Percentiles rank a stretch among this genome's conserved stretches.
These are phyloP conservation scores for Epinephelus malabaricus DNA, from an alignment of 2,797 vertebrate genomes.

Conservation along the genomic window DNA sequence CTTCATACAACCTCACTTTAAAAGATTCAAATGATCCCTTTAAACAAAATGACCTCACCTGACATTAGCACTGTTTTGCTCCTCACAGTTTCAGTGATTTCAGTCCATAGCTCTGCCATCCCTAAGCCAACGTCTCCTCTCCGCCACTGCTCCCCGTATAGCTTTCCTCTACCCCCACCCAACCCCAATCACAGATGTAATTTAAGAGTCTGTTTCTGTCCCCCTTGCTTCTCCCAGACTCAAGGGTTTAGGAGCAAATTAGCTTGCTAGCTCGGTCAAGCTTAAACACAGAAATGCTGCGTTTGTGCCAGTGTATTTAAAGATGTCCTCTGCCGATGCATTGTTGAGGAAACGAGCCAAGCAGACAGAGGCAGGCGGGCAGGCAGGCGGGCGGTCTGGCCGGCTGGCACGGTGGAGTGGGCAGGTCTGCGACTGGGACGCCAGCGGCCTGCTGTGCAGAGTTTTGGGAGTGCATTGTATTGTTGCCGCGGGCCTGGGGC, in stretches of 20 bases:
- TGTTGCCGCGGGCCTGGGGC: slow-evolving; percentile 50
- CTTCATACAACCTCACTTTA: too few relatives aligned
- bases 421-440: slow-evolving; percentile 53
- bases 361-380: slow-evolving; percentile 45
- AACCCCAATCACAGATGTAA: slow-evolving; percentile 80
- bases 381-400: slow-evolving; percentile 13
- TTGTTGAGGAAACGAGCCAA: slow-evolving; percentile 63
- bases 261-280: slow-evolving; percentile 85
- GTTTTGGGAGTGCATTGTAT: slow-evolving; percentile 65
- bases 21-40: neutral
- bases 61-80: slow-evolving; percentile 47
- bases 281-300: slow-evolving; percentile 86
- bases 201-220: slow-evolving; percentile 81
- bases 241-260: slow-evolving; percentile 87
- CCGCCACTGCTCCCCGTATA: slow-evolving; percentile 33
- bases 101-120: slow-evolving; percentile 15
- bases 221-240: slow-evolving; percentile 81
- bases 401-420: slow-evolving; percentile 38
- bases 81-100: slow-evolving; percentile 47
- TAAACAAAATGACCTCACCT: slow-evolving; percentile 33
- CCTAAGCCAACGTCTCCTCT: slow-evolving; percentile 4
- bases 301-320: slow-evolving; percentile 85
- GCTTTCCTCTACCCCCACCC: slow-evolving; percentile 55
- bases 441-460: slow-evolving; percentile 55
- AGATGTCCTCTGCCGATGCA: slow-evolving; percentile 82